Evolutionary conservation across 2,113 vertebrate species (phyloP).

Genomic region (Anthoscopus minutus): DNA sequence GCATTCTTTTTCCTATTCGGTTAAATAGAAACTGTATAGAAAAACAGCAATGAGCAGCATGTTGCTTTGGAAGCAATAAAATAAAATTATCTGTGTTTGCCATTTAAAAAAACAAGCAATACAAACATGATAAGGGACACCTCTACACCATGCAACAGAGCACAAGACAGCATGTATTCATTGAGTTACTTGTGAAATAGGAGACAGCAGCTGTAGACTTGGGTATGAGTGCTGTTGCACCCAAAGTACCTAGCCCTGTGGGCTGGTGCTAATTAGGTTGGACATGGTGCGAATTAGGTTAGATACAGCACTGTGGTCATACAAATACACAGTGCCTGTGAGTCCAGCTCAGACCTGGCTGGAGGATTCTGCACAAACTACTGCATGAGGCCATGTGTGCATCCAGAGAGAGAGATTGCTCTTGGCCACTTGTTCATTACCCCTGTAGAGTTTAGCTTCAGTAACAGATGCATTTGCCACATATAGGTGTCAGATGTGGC

Average conservation of each 20-base stretch:
- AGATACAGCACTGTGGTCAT: not conserved
- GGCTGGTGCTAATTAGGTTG: constrained; percentile 38
- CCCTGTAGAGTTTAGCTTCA: not conserved
- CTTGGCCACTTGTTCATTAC: not conserved
- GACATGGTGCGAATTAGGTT: constrained; percentile 21
- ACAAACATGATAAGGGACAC: not conserved
- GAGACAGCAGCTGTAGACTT: not conserved
- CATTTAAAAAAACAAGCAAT: not conserved
- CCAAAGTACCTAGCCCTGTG: constrained; percentile 32
- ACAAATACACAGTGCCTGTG: not conserved
- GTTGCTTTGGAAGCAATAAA: not conserved
- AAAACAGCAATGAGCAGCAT: not conserved
- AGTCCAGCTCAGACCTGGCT: not conserved
- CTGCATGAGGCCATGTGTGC: not conserved
- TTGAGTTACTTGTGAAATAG: not conserved
- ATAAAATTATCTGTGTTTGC: not conserved
- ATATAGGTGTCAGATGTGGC: not conserved
- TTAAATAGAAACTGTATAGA: not conserved
- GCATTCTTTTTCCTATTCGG: not conserved
- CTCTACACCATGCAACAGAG: not conserved
- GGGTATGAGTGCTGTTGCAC: not conserved
- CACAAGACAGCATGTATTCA: not conserved
- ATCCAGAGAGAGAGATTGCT: not conserved
- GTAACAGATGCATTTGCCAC: constrained; percentile 4
- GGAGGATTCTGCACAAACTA: not conserved